phyloP scores from a whole-genome alignment of 2,888 invertebrate genomes.

The Drosophila yooni region DNA sequence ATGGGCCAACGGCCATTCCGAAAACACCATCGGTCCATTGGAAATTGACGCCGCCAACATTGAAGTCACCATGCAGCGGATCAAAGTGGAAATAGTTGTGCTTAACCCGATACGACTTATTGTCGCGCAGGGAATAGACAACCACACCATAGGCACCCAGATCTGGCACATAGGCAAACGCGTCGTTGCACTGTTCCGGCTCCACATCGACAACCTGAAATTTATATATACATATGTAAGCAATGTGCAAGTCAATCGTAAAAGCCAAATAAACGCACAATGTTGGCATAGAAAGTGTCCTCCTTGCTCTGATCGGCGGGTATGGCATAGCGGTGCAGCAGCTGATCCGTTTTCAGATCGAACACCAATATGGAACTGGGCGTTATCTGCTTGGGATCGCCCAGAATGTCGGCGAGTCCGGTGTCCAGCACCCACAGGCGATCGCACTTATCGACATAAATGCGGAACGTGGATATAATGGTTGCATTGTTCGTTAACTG shows the following conservation, averaged over 20 bases:
- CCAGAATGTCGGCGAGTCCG: slow-evolving; percentile 90
- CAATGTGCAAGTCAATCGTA: not conserved
- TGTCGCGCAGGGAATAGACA: slow-evolving; percentile 90
- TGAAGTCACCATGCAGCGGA: slow-evolving; percentile 91
- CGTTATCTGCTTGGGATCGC: slow-evolving; percentile 87
- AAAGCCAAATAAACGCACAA: slow-evolving; percentile 86
- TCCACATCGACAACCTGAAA: slow-evolving; percentile 89
- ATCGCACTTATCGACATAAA: slow-evolving; percentile 91
- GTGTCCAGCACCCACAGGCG: slow-evolving; percentile 93
- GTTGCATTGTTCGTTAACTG: slow-evolving; percentile 87
- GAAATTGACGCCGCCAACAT: slow-evolving; percentile 91
- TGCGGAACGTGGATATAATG: slow-evolving; percentile 90
- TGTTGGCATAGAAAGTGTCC: slow-evolving; percentile 92
- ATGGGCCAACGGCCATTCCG: slow-evolving; percentile 89
- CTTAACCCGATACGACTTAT: slow-evolving; percentile 91
- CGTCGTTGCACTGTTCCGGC: slow-evolving; percentile 89
- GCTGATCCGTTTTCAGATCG: slow-evolving; percentile 90
- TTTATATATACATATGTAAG: not conserved
- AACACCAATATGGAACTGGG: slow-evolving; percentile 88
- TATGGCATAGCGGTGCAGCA: slow-evolving; percentile 89
- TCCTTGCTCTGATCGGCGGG: slow-evolving; percentile 89
- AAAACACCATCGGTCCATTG: slow-evolving; percentile 95
- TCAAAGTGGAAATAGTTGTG: slow-evolving; percentile 95
- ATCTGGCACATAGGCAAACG: slow-evolving; percentile 92
- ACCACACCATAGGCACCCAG: slow-evolving; percentile 91